These are phyloP conservation scores for Calephelis perditalis DNA, from an alignment of 2,888 invertebrate genomes.

Conservation along the genomic window DNA sequence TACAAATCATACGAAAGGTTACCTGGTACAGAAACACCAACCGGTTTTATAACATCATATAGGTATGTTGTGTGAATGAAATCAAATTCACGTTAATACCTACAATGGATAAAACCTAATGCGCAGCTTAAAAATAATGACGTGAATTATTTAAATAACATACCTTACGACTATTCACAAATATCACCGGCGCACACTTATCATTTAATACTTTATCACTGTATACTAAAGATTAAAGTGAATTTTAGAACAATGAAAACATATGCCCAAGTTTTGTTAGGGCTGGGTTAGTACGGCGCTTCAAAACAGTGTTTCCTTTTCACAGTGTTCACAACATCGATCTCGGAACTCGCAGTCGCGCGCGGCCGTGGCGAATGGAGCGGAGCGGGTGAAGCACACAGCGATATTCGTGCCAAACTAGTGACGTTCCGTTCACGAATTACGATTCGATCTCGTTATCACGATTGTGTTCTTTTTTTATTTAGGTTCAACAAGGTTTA, in stretches of 20 bases:
- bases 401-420: conserved; percentile 32
- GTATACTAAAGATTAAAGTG: conserved; percentile 32
- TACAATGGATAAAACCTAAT: conserved; percentile 47
- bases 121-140: conserved; percentile 47
- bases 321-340: conserved; percentile 52
- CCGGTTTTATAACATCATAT: conserved; percentile 10
- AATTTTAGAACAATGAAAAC: conserved; percentile 42
- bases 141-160: conserved; percentile 56
- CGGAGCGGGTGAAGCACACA: conserved; percentile 35
- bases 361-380: conserved; percentile 39
- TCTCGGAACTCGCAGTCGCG: conserved; percentile 45
- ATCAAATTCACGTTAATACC: conserved; percentile 23
- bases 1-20: conserved; percentile 31
- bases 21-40: conserved; percentile 1
- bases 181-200: conserved; percentile 36
- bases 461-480: neutral
- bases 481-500: neutral
- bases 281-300: conserved; percentile 55
- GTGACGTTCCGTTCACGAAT: conserved; percentile 32
- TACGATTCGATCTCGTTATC: conserved; percentile 29
- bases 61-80: neutral
- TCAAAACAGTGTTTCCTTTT: conserved; percentile 48
- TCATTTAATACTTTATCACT: conserved; percentile 34
- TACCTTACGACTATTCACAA: conserved; percentile 50
- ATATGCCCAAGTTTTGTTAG: conserved; percentile 49